Conservation (phyloP, 2,888 invertebrate species). For the Plebejus anna region DNA sequence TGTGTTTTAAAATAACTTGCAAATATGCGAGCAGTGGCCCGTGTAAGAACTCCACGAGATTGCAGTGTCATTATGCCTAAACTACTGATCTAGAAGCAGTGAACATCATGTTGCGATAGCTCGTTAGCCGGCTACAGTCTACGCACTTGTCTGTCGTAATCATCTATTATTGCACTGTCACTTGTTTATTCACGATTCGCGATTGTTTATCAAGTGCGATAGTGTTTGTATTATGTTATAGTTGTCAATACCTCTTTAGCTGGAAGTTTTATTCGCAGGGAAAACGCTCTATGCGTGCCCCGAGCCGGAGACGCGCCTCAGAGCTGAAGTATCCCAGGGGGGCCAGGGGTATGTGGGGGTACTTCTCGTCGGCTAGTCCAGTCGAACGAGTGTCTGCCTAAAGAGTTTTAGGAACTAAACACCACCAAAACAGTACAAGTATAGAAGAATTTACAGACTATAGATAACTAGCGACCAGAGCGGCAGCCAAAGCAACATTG, state of each 20-base stretch:
- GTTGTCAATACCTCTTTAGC: background rate
- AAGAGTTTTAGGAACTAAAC: no score
- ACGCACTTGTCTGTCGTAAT: background rate
- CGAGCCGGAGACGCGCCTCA: no score
- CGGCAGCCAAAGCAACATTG: background rate
- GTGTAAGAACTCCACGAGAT: no score
- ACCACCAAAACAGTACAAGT: no score
- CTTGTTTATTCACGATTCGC: background rate
- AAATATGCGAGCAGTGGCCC: no score
- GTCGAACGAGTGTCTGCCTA: no score
- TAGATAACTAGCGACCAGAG: background rate
- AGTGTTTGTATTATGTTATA: background rate
- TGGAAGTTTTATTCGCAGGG: no score
- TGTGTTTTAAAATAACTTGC: background rate
- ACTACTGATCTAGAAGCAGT: background rate
- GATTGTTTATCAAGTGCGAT: background rate
- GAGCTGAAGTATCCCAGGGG: no score
- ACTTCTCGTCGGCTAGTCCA: no score
- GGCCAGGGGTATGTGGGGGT: no score
- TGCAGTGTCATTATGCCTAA: background rate
- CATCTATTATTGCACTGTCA: background rate
- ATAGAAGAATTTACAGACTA: no score
- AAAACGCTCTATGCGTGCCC: no score
- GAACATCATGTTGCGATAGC: background rate
- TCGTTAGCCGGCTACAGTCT: background rate